These are phyloP conservation scores for Dromaius novaehollandiae DNA, from an alignment of 2,113 vertebrate species.

Conservation along the genomic window DNA sequence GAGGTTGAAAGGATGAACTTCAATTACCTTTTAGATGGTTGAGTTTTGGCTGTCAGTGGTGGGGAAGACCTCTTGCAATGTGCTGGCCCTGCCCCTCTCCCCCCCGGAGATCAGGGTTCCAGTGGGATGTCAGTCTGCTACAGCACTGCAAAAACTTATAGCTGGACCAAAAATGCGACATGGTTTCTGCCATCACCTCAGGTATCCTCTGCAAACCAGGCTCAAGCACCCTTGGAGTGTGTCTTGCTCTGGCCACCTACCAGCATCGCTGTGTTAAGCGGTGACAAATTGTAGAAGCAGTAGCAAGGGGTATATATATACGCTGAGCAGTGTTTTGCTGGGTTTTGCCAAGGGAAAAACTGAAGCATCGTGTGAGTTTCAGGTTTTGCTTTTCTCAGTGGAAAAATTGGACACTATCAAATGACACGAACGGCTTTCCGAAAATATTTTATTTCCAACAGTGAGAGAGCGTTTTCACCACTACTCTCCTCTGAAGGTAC, in stretches of 20 bases:
- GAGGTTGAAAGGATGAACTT: background rate
- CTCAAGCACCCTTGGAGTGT: background rate
- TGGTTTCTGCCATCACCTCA: background rate
- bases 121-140: rapidly evolving
- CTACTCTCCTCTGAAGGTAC: background rate
- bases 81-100: background rate
- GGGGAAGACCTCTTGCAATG: background rate
- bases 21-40: background rate
- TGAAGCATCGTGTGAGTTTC: background rate
- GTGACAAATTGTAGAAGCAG: background rate
- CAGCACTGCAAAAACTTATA: background rate
- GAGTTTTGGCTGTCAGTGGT: background rate
- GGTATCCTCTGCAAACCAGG: background rate
- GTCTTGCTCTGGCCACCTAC: background rate
- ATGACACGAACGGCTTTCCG: background rate
- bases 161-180: background rate
- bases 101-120: background rate
- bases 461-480: background rate
- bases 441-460: conserved; percentile 33
- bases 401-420: conserved; percentile 47
- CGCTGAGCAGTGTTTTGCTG: background rate
- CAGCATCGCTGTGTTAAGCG: background rate
- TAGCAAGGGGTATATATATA: background rate
- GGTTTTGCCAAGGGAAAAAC: conserved; percentile 38
- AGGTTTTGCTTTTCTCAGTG: conserved; percentile 42